These are phyloP conservation scores for Sebastes fasciatus DNA, from an alignment of 2,113 vertebrate genomes.

Conservation along the genomic window DNA sequence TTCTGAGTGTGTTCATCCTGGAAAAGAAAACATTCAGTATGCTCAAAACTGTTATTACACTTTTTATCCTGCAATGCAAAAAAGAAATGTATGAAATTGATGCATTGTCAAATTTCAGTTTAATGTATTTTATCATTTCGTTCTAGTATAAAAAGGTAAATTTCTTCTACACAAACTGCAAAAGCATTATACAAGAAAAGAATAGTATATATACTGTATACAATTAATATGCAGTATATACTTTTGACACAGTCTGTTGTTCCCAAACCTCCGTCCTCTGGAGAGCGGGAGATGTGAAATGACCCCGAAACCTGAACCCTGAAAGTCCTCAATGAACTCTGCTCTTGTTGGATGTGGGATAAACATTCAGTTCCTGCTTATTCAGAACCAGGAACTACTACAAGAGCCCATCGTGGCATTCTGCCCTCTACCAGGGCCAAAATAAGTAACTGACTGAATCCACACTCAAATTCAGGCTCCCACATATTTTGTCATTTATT, in stretches of 20 bases:
- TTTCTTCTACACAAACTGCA: not conserved
- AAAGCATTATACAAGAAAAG: not conserved
- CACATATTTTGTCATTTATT: slow-evolving; percentile 61
- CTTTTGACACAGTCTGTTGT: not conserved
- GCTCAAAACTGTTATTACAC: not conserved
- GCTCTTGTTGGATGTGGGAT: slow-evolving; percentile 38
- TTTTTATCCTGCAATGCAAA: no score
- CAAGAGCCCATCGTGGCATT: slow-evolving; percentile 39
- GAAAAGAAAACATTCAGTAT: not conserved
- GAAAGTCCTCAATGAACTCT: slow-evolving; percentile 54
- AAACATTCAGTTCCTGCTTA: slow-evolving; percentile 56
- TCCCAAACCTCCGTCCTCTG: not conserved
- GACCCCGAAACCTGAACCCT: slow-evolving; percentile 38
- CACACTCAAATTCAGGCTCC: slow-evolving; percentile 45
- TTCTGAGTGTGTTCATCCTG: not conserved
- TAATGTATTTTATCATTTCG: not conserved
- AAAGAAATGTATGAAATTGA: no score
- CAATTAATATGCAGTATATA: not conserved
- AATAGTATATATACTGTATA: not conserved
- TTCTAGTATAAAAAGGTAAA: not conserved
- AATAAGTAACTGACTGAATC: slow-evolving; percentile 62
- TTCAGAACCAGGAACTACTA: slow-evolving; percentile 55
- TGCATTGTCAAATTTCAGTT: not conserved
- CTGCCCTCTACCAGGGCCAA: slow-evolving; percentile 52
- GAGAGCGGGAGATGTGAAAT: slow-evolving; percentile 25